phyloP scores from a whole-genome alignment of 1,140 invertebrate genomes.

The Panagrolaimus sp. region DNA sequence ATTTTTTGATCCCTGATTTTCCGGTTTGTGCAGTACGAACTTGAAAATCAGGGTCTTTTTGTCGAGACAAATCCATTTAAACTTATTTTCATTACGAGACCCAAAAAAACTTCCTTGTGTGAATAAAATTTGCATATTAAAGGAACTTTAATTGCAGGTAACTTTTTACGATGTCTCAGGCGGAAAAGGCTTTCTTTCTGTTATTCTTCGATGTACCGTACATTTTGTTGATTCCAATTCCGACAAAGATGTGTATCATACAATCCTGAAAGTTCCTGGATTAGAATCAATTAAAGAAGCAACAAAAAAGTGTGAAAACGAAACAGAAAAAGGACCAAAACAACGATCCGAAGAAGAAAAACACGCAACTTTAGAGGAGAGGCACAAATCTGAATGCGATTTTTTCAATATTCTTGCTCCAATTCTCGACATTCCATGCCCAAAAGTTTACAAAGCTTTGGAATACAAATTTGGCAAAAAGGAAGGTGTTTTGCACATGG shows the following conservation, averaged over 20 bases:
- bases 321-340: background rate
- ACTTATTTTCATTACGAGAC: too few species aligned
- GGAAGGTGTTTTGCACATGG: background rate
- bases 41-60: too few species aligned
- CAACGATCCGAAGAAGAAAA: too few species aligned
- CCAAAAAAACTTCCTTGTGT: too few species aligned
- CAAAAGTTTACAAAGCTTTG: background rate
- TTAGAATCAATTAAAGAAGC: background rate
- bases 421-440: background rate
- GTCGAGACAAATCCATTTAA: too few species aligned
- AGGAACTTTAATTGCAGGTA: background rate
- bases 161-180: background rate
- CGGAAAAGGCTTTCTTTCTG: background rate
- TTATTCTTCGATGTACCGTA: constrained; percentile 1
- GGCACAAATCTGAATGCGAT: background rate
- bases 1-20: too few species aligned
- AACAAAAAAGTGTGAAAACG: background rate
- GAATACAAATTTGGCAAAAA: background rate
- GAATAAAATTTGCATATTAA: too few species aligned
- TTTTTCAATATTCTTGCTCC: background rate
- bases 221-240: background rate
- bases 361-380: too few species aligned
- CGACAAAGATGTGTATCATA: background rate
- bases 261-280: background rate
- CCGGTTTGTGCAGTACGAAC: too few species aligned